Evolutionary conservation across 2,113 vertebrate species (phyloP), one percentile per base, ranked within the genome.

Genomic region (Mormyrus lacerda): DNA sequence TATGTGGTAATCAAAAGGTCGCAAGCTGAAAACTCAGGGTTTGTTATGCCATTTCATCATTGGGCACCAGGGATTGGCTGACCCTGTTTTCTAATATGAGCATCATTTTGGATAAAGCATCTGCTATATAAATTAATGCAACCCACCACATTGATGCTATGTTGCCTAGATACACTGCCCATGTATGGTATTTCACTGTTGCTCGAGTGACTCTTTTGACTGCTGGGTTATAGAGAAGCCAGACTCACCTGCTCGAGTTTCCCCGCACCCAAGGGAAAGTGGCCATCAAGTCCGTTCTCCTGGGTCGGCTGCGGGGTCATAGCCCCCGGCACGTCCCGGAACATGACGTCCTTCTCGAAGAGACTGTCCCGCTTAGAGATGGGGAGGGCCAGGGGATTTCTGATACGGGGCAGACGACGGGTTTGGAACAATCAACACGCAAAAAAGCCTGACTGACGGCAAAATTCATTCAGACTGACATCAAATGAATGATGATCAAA

Each of bases 301-400:
- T 96, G 97, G 86, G 97, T 96, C 0, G 93, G 95, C 53, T 97
- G 96, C 89, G 94, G 94, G 44, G 93, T 95, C 17, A 97, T 93
- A 1, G 92, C 94, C 92, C 96, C 97, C 11, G 95, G 91, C 19
- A 96, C 92, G 73, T 98, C 98, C 93, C 95, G 97, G 93, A 99
- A 99, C 98, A 99, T 97, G 89, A 95, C 95, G 89, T 97, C 97
- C 94, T 97, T 99, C 94, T 99, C 98, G 94, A 98, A 92, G 92
- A 99, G 93, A 92, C 97, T 98, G 95, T 99, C 98, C 89, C 97
- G 96, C 92, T 98, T 98, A 88, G 98, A 96, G 85, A 99, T 98
- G 0, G 98, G 94, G 88, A 98, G 90, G 89, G 95, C 94, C 92
- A 98, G 91, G 24, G 97, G 96, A 86, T 94, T 96, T 89, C 98